Base-by-base conservation (phyloP, 2,888 invertebrate species). In the Lasioglossum leucozonium region DNA sequence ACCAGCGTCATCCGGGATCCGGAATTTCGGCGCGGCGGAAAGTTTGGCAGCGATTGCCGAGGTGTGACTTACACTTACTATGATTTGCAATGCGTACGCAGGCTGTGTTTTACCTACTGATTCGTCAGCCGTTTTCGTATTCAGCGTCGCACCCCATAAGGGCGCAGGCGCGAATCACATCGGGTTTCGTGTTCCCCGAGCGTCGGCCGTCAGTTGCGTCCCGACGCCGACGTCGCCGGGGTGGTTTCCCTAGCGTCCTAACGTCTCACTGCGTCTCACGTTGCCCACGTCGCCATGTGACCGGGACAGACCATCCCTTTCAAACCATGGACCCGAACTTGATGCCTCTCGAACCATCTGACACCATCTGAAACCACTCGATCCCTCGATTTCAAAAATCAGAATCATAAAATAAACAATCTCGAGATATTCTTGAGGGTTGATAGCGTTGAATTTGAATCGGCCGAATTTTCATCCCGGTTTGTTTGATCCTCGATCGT, bases 91-190 rank as follows among this genome's bases (percentile, higher is more conserved):
- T 65, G 91, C 92, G 90, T 92, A 92, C 90, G 90, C 89, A 87
- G 88, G 87, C 90, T 71, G 67, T 42, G 72, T 86, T 85, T 81
- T 91, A 92, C 92, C 92, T 91, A 91, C 89, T 92, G 92, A 94
- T 93, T 93, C 92, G 92, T 89, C 92, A 92, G 90, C 88, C 90
- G 89, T 89, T 88, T 88, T 83, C 87, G 87, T 89, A 84, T 82
- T 77, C 82, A 77, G 74, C 67, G 84, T 84, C 90, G 92, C 92
- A 92, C 91, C 91, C 92, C 84, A 51, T 67, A 30, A 26, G 69
- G 51, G 89, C 90, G 91, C 91, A 86, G 55, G 89, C 91, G 91
- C 91, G 75, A 51, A 55, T 65, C 72, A 34, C 81, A 74, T 81
- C 88, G 89, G 84, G 72, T 74, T 83, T 81, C 86, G 72, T 80